Evolutionary conservation across 1,140 invertebrate species (phyloP), one percentile per base, ranked within the genome.

Genomic region (Anastatus disparis): DNA sequence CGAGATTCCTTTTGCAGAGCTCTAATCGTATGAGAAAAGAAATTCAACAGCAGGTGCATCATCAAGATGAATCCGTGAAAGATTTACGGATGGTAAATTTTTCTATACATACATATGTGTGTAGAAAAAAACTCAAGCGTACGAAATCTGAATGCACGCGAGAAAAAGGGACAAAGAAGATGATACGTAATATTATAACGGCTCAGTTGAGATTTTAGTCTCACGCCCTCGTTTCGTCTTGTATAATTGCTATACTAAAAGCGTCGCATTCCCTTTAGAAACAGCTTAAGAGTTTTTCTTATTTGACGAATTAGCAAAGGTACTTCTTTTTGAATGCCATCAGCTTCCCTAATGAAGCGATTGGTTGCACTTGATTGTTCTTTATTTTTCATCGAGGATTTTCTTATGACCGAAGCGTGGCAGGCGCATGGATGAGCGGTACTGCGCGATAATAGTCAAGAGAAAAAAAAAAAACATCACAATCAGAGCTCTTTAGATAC

Each of bases 191-290:
- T 76, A 78, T 79, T 77, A 80, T 76, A 79, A 75, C 75, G 56
- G 71, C 71, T 77, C 72, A 61, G 69, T 75, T 71, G 31, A n/a
- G 74, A 61, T 46, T 67, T 68, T 73, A 72, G 67, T 73, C 76
- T 76, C 76, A 77, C 78, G 79, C 78, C 76, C 77, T 75, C 76
- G 74, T 81, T 78, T 78, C 76, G 67, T 13, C 17, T 35, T 75
- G 72, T 71, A 55, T 71, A 55, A 3, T 35, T 40, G 6, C 2
- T 24, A 44, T 3, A 17, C n/a, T 7, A 17, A 15, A 50, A 20
- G 6, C n/a, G 17, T 24, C 27, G 42, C 17, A 59, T 27, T 50
- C 15, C 65, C 65, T n/a, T n/a, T n/a, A n/a, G 55, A 42, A 68
- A 68, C 65, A 59, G 12, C 22, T 17, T n/a, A n/a, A n/a, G n/a